Base-by-base conservation (phyloP, 2,888 invertebrate species). In the Drosophila nigritarsus region DNA sequence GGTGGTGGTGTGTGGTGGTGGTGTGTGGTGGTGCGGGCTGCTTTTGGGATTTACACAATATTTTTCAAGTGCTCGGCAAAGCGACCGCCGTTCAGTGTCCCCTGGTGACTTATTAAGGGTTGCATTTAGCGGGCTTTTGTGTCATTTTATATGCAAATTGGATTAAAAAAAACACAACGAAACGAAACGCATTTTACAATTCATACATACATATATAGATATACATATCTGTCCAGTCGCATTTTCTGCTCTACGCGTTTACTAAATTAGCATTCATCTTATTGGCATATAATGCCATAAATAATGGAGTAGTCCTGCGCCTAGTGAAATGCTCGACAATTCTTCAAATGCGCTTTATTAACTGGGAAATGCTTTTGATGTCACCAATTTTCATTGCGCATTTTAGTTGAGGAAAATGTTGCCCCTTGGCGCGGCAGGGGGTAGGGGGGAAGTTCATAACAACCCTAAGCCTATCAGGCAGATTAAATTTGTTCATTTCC, bases 71-170 rank as follows among this genome's bases (percentile, higher is more conserved):
- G 90, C 73, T 78, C 71, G 67, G 69, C 54, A 80, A 80, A 83
- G 78, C 87, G 79, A 83, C 84, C 80, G 75, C 80, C 80, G 83
- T 61, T 73, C 78, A 38, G 53, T 62, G 90, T 91, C 87, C 91
- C 91, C 81, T 76, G 85, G 89, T 84, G 90, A 90, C 89, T 91
- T 89, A 89, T 89, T 89, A 91, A 91, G 89, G 89, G 89, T 91
- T 89, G 91, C 89, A 91, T 89, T 89, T 91, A 91, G 89, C 73
- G 87, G 89, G 89, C 84, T 91, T 89, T 89, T 89, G 80, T 83
- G 87, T 86, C 89, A 83, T 89, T 88, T 90, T 81, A 89, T 89
- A 89, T 89, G 89, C 91, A 89, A 89, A 89, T 89, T 89, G 89
- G 89, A 89, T 89, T 89, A 89, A 89, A 91, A 81, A 73, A 67